A percentile compares a stretch with the other conserved stretches of the same genome.
Evolutionary conservation across 2,797 vertebrate genomes (phyloP).

Genomic region (Gallinago solitaria): DNA sequence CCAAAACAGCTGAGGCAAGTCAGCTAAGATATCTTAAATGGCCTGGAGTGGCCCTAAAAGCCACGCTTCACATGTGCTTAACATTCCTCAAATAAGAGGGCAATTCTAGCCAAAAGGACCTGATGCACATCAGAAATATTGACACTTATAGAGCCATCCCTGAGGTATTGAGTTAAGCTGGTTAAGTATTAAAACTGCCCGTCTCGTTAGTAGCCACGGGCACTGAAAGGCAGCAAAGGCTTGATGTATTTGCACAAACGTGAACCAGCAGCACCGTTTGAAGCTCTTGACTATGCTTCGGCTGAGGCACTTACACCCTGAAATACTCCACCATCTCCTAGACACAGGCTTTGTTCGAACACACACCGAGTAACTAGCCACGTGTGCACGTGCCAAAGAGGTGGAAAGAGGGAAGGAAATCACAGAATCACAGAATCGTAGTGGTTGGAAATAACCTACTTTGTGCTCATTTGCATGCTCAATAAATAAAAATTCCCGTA

Average conservation of each 20-base stretch:
- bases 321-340: not conserved
- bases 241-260: not conserved
- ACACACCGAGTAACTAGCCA: not conserved
- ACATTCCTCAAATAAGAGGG: not conserved
- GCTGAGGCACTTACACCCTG: not conserved
- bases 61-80: not conserved
- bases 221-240: not conserved
- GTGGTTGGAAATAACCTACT: not conserved
- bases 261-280: not conserved
- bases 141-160: not conserved
- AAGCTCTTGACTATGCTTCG: not conserved
- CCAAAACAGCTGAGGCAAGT: not conserved
- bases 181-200: not conserved
- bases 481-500: not conserved
- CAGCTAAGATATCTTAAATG: not conserved
- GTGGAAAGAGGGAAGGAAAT: not conserved
- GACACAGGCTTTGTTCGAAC: not conserved
- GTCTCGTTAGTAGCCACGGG: not conserved
- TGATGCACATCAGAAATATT: not conserved
- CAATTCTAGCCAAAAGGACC: not conserved
- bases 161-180: not conserved
- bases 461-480: not conserved
- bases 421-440: too few species aligned
- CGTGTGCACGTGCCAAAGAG: not conserved
- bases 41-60: not conserved